These are phyloP conservation scores for Latheticus oryzae DNA, from an alignment of 2,888 invertebrate species.

Conservation along the genomic window DNA sequence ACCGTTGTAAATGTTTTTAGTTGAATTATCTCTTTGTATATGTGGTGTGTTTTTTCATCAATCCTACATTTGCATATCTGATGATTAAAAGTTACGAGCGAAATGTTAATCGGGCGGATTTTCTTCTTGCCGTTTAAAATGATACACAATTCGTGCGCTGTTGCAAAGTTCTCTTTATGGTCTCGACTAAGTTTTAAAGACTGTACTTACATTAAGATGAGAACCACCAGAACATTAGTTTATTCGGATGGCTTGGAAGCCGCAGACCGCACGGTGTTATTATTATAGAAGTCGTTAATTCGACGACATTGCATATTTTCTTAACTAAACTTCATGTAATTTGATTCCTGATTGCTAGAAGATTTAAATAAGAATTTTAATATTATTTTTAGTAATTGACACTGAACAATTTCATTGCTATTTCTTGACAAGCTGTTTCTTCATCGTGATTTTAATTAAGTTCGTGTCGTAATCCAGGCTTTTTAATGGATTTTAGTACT, in stretches of 20 bases:
- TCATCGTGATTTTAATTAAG: conserved; percentile 2
- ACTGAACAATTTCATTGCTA: no score
- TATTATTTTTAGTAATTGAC: no score
- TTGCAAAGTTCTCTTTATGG: conserved; percentile 23
- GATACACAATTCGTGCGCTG: conserved; percentile 10
- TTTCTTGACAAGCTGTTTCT: background rate
- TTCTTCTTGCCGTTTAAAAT: conserved; percentile 1
- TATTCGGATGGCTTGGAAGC: conserved; percentile 11
- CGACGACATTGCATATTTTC: no score
- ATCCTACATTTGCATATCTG: background rate
- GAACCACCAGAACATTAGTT: conserved; percentile 25
- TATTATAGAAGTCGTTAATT: conserved; percentile 5
- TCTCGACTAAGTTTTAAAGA: conserved; percentile 18
- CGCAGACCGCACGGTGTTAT: conserved; percentile 19
- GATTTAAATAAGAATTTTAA: no score
- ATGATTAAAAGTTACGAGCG: conserved; percentile 7
- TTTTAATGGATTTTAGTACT: conserved; percentile 25
- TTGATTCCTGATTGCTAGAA: no score
- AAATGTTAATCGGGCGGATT: conserved; percentile 2
- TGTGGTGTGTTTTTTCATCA: no score
- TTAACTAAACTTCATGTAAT: no score
- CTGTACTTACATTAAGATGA: conserved; percentile 21
- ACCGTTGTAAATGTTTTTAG: no score
- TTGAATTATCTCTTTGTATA: no score
- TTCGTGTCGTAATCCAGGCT: background rate